Evolutionary conservation across 1,140 invertebrate species (phyloP), one percentile per base, ranked within the genome.

Genomic region (Gerris buenoi): DNA sequence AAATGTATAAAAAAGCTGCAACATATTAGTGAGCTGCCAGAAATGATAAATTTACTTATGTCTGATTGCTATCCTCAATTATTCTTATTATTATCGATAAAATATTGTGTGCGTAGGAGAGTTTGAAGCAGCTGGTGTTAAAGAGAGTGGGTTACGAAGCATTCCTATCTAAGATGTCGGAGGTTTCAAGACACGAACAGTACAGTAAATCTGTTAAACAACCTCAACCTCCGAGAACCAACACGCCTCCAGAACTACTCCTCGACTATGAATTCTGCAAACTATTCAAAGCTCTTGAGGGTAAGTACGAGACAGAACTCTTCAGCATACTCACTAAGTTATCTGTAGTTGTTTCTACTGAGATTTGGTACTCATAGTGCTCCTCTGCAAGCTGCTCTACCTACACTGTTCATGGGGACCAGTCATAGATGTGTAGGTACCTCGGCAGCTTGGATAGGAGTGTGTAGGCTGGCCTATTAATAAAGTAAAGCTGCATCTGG

Each of bases 221-320:
- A 75, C 95, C 96, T 1, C 93, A 98, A 76, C 83, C 93, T 2
- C 25, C 5, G 3, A 81, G 84, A 33, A 87, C 85, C 15, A 89
- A 87, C 75, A 79, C 86, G 69, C 79, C 91, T 3, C 80, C 79
- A 14, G 92, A 97, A 70, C 80, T 98, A 23, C 79, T 97, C 26
- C 83, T 98, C 64, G 97, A 99, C 77, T 93, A 93, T 77, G 91
- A 97, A 77, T 99, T 98, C 80, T 96, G 93, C 74, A 86, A 86
- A 73, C 78, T 97, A 14, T 91, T 91, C 71, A 93, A 92, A 79
- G 81, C 81, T 13, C 75, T 90, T 26, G 88, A 92, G 81, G 81
- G 85, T 86, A 72, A 75, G 75, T 77, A 63, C n/a, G n/a, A n/a
- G n/a, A 15, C 29, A 23, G 29, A 27, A 46, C 27, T 25, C 28